phyloP scores from a whole-genome alignment of 2,797 vertebrate genomes.

The Lutra lutra region DNA sequence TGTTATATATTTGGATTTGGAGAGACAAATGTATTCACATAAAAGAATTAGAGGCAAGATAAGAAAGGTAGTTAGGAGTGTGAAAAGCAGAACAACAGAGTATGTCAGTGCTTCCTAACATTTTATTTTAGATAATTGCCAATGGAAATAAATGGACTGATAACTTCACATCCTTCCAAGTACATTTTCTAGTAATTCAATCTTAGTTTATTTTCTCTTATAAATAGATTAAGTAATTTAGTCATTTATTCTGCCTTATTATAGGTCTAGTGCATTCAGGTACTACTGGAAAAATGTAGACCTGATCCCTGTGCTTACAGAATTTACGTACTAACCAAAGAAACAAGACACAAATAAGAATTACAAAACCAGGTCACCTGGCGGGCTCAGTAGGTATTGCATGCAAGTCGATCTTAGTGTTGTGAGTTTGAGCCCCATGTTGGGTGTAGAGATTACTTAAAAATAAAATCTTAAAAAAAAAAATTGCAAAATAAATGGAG shows the following conservation, averaged over 20 bases:
- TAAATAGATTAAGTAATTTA: background rate
- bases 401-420: background rate
- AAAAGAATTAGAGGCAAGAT: background rate
- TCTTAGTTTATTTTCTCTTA: background rate
- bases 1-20: background rate
- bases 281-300: background rate
- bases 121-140: background rate
- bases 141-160: background rate
- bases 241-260: background rate
- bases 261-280: background rate
- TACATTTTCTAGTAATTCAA: background rate
- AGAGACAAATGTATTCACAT: background rate
- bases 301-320: background rate
- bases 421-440: background rate
- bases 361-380: background rate
- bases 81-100: background rate
- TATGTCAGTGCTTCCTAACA: background rate
- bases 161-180: background rate
- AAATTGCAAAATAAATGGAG: background rate
- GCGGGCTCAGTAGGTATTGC: background rate
- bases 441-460: background rate
- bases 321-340: background rate
- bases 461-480: background rate
- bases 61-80: background rate
- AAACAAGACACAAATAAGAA: background rate